These are phyloP conservation scores for Luffia ferchaultella DNA, from an alignment of 2,888 invertebrate species.

Conservation along the genomic window DNA sequence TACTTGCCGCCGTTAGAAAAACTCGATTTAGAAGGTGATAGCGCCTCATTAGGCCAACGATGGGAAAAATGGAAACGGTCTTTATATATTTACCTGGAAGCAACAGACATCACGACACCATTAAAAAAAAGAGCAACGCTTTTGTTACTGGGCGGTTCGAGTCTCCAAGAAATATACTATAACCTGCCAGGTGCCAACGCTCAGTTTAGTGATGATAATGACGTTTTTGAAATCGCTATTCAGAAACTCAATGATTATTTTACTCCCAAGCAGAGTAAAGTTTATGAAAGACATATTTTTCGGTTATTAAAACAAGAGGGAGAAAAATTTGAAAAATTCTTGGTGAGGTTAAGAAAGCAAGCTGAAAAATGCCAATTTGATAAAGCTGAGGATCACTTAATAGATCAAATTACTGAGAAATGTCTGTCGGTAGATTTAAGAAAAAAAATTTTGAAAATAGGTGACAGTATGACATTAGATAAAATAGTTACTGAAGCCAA, in stretches of 20 bases:
- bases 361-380: constrained; percentile 9
- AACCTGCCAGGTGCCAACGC: constrained; percentile 4
- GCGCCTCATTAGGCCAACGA: constrained; percentile 1
- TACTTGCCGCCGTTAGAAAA: constrained; percentile 2
- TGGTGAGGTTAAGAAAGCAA: constrained; percentile 14
- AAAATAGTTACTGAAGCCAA: constrained; percentile 3
- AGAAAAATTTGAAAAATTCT: constrained; percentile 21
- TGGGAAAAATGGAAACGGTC: constrained; percentile 7
- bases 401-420: constrained; percentile 12
- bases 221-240: background rate
- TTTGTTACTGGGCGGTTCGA: constrained; percentile 2
- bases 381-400: constrained; percentile 9
- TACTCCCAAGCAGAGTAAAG: constrained; percentile 1
- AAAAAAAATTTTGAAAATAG: constrained; percentile 10
- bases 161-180: constrained; percentile 3
- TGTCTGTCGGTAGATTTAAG: constrained; percentile 1
- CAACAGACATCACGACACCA: background rate
- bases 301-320: constrained; percentile 12
- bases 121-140: constrained; percentile 2
- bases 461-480: constrained; percentile 8
- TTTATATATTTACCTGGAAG: constrained; percentile 1
- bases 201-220: constrained; percentile 1
- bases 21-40: constrained; percentile 5
- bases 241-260: constrained; percentile 1
- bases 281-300: constrained; percentile 5